Base-by-base conservation (phyloP, 1,140 invertebrate genomes). In the Macrotrachela quadricornifera region DNA sequence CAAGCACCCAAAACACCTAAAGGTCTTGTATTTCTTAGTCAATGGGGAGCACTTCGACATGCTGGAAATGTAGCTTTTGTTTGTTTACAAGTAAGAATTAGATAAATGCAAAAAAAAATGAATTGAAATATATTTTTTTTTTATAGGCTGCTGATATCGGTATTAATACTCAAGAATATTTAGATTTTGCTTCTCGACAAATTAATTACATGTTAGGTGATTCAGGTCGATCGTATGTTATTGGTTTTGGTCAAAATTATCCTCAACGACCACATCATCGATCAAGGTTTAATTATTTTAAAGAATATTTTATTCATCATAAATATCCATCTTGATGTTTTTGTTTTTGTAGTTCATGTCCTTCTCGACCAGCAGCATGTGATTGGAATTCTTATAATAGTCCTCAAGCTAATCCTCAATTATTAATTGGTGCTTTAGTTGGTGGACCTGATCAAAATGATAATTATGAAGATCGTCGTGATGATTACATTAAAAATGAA, bases 141-240 rank as follows among this genome's bases (percentile, higher is more conserved):
- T 57, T 67, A 12, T 55, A 64, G n/a, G 60, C 65, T n/a, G 64
- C 65, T 1, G 58, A 64, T 0, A 40, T 57, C 10, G 61, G 59
- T 6, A 44, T 65, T 10, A 56, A 60, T 30, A 17, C 59, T 0
- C 39, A 50, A 0, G 46, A 49, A 41, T 63, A 77, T 61, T 58
- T 71, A 17, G 59, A 69, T 50, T 78, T 78, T 62, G 78, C 77
- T 10, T 69, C 71, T 58, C 60, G 72, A 56, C 78, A 79, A 63
- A 75, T 79, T 44, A 62, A 75, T 57, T 79, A 79, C 61, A 75
- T 76, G 54, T 64, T 80, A 0, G 78, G 78, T 1, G 69, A 73
- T 52, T 64, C 64, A 54, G 77, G 77, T 47, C 17, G 46, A 47
- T 47, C 21, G 1, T 17, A 3, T 21, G 13, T 47, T 2, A 17